Percentiles rank a stretch among this genome's conserved stretches.
These are phyloP conservation scores for Schizothorax lantsangensis DNA, from an alignment of 2,797 vertebrate species.

Conservation along the genomic window DNA sequence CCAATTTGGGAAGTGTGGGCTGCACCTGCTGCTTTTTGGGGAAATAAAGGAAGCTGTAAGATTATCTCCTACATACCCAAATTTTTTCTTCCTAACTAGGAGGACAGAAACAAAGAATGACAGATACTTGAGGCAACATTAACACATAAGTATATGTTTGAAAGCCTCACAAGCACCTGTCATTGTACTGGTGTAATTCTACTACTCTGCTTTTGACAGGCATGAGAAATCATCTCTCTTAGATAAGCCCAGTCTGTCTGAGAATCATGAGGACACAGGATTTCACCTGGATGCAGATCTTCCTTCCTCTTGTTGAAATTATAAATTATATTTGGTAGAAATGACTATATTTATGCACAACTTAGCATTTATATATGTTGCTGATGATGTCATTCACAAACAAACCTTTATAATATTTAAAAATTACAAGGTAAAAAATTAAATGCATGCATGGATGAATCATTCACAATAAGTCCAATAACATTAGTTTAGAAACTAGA, in stretches of 20 bases:
- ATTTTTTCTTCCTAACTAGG: conserved; percentile 60
- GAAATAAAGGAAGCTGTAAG: conserved; percentile 66
- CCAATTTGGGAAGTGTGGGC: conserved; percentile 37
- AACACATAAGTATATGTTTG: background rate
- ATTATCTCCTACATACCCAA: conserved; percentile 47
- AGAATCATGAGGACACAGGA: background rate
- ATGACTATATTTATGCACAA: background rate
- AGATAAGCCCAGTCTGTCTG: background rate
- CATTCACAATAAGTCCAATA: background rate
- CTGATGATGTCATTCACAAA: conserved; percentile 12
- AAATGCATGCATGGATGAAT: background rate
- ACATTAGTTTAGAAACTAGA: background rate
- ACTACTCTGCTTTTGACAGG: conserved; percentile 50
- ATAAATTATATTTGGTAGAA: background rate
- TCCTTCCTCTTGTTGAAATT: background rate
- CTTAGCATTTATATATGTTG: background rate
- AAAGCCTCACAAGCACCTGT: conserved; percentile 53
- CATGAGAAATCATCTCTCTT: conserved; percentile 23
- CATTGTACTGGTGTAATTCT: conserved; percentile 48
- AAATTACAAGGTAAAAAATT: background rate
- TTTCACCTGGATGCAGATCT: conserved; percentile 14
- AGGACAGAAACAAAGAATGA: conserved; percentile 21
- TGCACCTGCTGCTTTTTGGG: conserved; percentile 78
- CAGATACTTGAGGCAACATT: conserved; percentile 40
- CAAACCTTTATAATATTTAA: background rate